Evolutionary conservation across 2,888 invertebrate genomes (phyloP), one percentile per base, ranked within the genome.

Genomic region (Cynaeus angustus): DNA sequence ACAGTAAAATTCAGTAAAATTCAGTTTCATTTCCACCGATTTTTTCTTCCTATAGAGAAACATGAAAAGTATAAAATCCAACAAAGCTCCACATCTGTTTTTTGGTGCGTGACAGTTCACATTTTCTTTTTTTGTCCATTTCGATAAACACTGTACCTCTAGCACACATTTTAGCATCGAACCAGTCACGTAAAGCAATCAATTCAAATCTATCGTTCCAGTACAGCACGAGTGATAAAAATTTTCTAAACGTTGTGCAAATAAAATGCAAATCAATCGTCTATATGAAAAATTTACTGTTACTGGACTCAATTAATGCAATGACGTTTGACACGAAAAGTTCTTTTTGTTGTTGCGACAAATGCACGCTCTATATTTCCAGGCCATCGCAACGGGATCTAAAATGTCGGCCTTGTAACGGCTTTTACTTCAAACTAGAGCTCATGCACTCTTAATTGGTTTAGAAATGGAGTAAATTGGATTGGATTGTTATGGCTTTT

Each of bases 371-470:
- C n/a, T 7, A n/a, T 7, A 33, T 33, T 33, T 16, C 28, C 41
- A 3, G 7, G 10, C 21, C 30, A 55, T 55, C 55, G 7, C 59
- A 30, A 33, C 59, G 45, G 46, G 59, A 37, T 16, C 46, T 59
- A 64, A 52, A 64, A 64, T 64, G 64, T 43, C 26, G 41, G 41
- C 52, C 52, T 41, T 64, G 52, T 52, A 52, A 41, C 52, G 6
- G 46, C 13, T 46, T 46, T 46, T 16, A 16, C n/a, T 16, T 13
- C 45, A 45, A 45, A 45, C 12, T 2, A 6, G 43, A 13, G 14
- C 43, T 41, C 26, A 41, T 41, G 26, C 64, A 64, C 41, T 9
- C 8, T 14, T 52, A 64, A 64, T 52, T 30, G 64, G 64, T 64
- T 64, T 64, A 64, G 28, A 33, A 38, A 52, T 50, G 52, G 13